Base-by-base conservation (phyloP, 2,888 invertebrate genomes). In the Thymelicus lineola region DNA sequence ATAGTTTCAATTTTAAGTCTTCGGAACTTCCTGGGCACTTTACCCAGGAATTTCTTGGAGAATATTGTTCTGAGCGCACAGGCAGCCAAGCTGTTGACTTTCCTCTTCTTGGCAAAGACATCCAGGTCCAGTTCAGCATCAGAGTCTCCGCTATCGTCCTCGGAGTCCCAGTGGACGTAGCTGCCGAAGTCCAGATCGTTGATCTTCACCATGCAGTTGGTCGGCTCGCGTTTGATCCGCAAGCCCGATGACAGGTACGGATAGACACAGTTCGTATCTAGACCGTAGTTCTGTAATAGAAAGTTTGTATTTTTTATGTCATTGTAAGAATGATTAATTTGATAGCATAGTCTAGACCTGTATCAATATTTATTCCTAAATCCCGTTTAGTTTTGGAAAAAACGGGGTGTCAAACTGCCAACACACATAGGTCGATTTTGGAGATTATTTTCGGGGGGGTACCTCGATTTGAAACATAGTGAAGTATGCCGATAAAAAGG, bases 111-210 rank as follows among this genome's bases (percentile, higher is more conserved):
- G 4, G 73, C 72, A 1, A 61, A 74, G 5, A 70, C 74, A 15
- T 78, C 78, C 2, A 58, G 15, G 50, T 70, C 69, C 12, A 67
- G 7, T 0, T 67, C 67, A 0, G 28, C 15, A 7, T 70, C 64
- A 12, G 69, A 70, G 9, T 63, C 69, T 1, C 58, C 50, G 5
- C 74, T 79, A 6, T 75, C 74, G 12, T 64, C 60, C 9, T 86
- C 87, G 0, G 89, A 87, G 59, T 89, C 90, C 88, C 90, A 89
- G 45, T 88, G 87, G 0, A 85, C 75, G 58, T 69, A 69, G 63
- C 48, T 63, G 36, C 57, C 69, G 42, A 83, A 86, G 48, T 77
- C 78, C n/a, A 83, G 81, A 38, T 82, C 79, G 14, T 79, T 80
- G 65, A 90, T 88, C 7, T 79, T 74, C 0, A 88, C 90, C 90